Conservation (phyloP, 2,113 vertebrate genomes). For the Atractosteus spatula region DNA sequence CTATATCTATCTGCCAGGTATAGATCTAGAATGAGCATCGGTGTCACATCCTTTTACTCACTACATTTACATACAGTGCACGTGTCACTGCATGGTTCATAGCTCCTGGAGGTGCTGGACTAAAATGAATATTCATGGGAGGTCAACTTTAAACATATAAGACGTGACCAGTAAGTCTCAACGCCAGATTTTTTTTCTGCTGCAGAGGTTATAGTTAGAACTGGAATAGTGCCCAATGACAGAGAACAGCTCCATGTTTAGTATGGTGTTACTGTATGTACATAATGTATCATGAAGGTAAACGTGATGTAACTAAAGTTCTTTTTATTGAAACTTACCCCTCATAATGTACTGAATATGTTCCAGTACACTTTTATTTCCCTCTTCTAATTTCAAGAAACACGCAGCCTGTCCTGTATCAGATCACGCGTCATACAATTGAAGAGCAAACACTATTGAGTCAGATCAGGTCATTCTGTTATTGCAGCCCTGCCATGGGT, state of each 20-base stretch:
- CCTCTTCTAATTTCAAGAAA: too few relatives aligned
- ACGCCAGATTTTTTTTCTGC: slow-evolving; percentile 34
- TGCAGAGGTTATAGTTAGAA: slow-evolving; percentile 37
- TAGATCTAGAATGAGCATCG: slow-evolving; percentile 14
- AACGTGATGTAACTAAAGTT: too few relatives aligned
- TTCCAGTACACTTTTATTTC: too few relatives aligned
- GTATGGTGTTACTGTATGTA: too few relatives aligned
- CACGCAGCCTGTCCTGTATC: too few relatives aligned
- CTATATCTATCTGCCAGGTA: slow-evolving; percentile 33
- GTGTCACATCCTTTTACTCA: not conserved
- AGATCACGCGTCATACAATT: too few relatives aligned
- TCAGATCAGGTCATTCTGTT: too few relatives aligned
- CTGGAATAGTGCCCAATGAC: not conserved
- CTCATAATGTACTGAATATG: too few relatives aligned
- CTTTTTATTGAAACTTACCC: too few relatives aligned
- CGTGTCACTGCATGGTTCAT: slow-evolving; percentile 18
- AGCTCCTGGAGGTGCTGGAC: slow-evolving; percentile 41
- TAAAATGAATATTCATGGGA: slow-evolving; percentile 51
- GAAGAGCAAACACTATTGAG: too few relatives aligned
- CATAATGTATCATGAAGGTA: too few relatives aligned
- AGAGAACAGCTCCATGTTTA: not conserved
- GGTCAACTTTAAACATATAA: slow-evolving; percentile 47
- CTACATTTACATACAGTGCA: slow-evolving; percentile 33
- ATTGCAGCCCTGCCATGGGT: too few relatives aligned
- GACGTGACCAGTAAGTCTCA: slow-evolving; percentile 21